phyloP scores from a whole-genome alignment of 2,888 invertebrate species.

The Parasteatoda lunata region DNA sequence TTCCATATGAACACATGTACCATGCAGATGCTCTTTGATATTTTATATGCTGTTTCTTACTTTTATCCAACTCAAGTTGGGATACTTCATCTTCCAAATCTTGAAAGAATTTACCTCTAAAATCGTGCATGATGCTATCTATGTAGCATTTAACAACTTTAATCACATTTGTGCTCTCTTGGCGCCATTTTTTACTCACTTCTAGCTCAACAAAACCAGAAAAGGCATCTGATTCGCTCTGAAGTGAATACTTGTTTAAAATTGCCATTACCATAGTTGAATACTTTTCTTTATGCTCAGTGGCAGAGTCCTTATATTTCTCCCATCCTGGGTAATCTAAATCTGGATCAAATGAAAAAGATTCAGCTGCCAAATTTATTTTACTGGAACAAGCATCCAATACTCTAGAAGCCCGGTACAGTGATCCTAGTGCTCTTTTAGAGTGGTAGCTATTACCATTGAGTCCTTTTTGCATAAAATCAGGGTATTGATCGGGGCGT shows the following conservation, averaged over 20 bases:
- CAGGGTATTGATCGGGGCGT: conserved; percentile 69
- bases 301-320: conserved; percentile 50
- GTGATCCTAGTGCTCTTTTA: conserved; percentile 71
- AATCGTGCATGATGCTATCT: conserved; percentile 24
- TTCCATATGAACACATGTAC: conserved; percentile 62
- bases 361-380: conserved; percentile 4
- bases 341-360: conserved; percentile 20
- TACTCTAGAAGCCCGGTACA: conserved; percentile 71
- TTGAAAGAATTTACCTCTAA: conserved; percentile 24
- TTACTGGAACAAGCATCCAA: conserved; percentile 60
- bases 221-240: conserved; percentile 57
- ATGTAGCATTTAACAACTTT: conserved; percentile 40
- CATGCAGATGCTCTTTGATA: conserved; percentile 64
- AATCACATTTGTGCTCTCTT: conserved; percentile 50
- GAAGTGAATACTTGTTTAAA: conserved; percentile 41
- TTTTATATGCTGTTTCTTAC: conserved; percentile 4
- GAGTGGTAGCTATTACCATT: conserved; percentile 72
- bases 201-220: conserved; percentile 52
- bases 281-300: conserved; percentile 45
- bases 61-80: neutral
- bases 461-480: conserved; percentile 70
- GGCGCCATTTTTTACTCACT: conserved; percentile 34
- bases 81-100: conserved; percentile 28
- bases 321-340: conserved; percentile 59
- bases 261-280: conserved; percentile 27